These are phyloP conservation scores for Narcine bancroftii DNA, from an alignment of 2,113 vertebrate species.

Conservation along the genomic window DNA sequence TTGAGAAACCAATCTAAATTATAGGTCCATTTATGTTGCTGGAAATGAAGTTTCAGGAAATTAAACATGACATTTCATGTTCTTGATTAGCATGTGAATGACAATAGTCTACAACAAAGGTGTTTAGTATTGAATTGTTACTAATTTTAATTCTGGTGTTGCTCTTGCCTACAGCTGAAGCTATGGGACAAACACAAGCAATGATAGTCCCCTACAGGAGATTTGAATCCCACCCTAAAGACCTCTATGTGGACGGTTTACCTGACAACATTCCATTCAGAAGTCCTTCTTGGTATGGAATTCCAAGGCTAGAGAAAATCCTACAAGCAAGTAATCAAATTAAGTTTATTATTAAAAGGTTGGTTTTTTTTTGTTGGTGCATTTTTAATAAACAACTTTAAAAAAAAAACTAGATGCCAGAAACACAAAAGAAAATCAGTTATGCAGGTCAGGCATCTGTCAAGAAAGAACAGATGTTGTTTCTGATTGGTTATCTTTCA, in stretches of 20 bases:
- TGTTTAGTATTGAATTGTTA: neutral
- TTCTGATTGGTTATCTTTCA: no score
- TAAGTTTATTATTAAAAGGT: constrained; percentile 69
- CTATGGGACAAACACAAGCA: constrained; percentile 58
- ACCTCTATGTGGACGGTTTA: constrained; percentile 64
- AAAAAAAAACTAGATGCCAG: no score
- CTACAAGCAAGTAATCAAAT: constrained; percentile 56
- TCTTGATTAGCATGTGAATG: neutral
- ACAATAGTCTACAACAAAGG: neutral
- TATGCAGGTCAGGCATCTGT: no score
- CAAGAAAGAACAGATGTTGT: no score
- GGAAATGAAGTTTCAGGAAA: neutral
- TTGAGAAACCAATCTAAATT: neutral
- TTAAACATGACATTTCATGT: neutral
- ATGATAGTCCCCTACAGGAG: constrained; percentile 65
- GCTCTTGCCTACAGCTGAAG: constrained; percentile 52
- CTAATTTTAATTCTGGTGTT: neutral
- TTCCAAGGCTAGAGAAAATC: constrained; percentile 65
- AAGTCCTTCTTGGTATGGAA: constrained; percentile 68
- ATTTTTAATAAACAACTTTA: neutral
- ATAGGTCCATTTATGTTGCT: neutral
- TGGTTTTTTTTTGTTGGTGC: constrained; percentile 39
- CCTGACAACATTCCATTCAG: constrained; percentile 63
- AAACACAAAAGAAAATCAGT: no score
- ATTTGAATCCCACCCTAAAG: constrained; percentile 60